Evolutionary conservation across 2,888 invertebrate genomes (phyloP).

Genomic region (Cryptocephalus moraei): DNA sequence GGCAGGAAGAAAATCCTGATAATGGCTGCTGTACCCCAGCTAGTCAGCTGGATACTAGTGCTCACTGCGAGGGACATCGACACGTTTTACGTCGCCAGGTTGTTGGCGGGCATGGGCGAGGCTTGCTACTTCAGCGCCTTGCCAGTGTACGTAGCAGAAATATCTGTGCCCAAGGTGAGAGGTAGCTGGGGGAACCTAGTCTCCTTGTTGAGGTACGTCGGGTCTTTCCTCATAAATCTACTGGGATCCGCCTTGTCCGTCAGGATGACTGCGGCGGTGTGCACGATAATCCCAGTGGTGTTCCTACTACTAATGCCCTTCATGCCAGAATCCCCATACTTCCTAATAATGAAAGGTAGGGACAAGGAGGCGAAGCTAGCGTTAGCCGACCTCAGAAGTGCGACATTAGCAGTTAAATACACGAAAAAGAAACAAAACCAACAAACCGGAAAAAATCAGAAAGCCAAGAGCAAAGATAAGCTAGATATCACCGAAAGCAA

Average conservation of each 20-base stretch:
- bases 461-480: too few species aligned
- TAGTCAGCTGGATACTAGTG: conserved; percentile 19
- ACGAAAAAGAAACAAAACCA: too few species aligned
- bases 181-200: conserved; percentile 26
- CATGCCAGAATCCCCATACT: conserved; percentile 47
- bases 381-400: conserved; percentile 17
- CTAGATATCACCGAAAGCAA: too few species aligned
- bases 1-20: conserved; percentile 25
- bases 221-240: conserved; percentile 33
- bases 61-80: conserved; percentile 19
- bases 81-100: conserved; percentile 24
- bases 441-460: too few species aligned
- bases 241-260: conserved; percentile 47
- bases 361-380: conserved; percentile 19
- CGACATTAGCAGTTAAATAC: too few species aligned
- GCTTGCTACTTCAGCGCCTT: conserved; percentile 20
- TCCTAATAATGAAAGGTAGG: conserved; percentile 19
- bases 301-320: conserved; percentile 43
- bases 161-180: conserved; percentile 24
- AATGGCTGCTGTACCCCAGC: conserved; percentile 21
- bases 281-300: conserved; percentile 32
- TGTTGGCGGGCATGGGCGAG: conserved; percentile 23
- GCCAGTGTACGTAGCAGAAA: conserved; percentile 27
- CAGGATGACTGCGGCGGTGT: conserved; percentile 43
- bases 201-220: conserved; percentile 17